Conservation (phyloP, 2,113 vertebrate species). For the Trogon surrucura region DNA sequence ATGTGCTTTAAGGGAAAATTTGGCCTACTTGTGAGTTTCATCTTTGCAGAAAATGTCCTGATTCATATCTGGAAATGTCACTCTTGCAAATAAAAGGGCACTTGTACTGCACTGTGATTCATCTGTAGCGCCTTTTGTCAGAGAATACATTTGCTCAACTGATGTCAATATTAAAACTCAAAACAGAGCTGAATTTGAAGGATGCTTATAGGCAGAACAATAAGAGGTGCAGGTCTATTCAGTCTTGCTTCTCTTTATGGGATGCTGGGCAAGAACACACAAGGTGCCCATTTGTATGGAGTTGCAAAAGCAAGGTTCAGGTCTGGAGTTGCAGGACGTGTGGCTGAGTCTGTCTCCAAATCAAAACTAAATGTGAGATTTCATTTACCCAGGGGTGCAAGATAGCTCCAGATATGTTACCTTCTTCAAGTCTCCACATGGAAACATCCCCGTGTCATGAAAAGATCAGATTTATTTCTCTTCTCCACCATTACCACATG, state of each 20-base stretch:
- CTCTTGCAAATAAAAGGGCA: not conserved
- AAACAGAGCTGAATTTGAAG: not conserved
- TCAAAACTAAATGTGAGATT: not conserved
- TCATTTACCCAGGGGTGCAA: not conserved
- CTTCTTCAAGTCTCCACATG: not conserved
- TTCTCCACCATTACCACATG: not conserved
- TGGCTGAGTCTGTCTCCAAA: not conserved
- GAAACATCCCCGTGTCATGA: accelerated
- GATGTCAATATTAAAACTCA: not conserved
- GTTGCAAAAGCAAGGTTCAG: not conserved
- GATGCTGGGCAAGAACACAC: not conserved
- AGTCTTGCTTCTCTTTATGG: not conserved
- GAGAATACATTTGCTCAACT: not conserved
- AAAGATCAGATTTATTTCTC: not conserved
- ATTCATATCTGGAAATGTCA: not conserved
- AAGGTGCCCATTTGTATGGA: not conserved
- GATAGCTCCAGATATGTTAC: not conserved
- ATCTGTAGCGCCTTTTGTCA: not conserved
- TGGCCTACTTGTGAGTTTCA: not conserved
- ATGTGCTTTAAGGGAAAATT: not conserved
- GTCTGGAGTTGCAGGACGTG: not conserved
- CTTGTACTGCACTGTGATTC: not conserved
- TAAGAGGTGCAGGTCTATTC: not conserved
- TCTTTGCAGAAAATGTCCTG: not conserved
- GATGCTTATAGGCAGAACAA: not conserved